Evolutionary conservation across 2,888 invertebrate species (phyloP).

Genomic region (Magallana nippona): DNA sequence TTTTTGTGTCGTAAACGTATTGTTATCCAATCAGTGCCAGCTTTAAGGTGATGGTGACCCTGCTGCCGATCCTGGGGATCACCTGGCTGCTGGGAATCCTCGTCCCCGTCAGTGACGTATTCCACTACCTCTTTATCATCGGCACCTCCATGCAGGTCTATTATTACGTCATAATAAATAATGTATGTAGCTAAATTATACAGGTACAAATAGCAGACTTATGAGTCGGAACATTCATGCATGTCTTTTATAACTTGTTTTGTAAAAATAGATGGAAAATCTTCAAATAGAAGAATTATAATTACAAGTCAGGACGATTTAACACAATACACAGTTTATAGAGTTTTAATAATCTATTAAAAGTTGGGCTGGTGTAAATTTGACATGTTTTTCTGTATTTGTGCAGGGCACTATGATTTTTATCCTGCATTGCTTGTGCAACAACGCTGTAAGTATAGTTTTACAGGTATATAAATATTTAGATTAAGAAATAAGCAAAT

Average conservation of each 20-base stretch:
- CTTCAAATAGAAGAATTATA: too few species aligned
- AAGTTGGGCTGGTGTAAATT: too few species aligned
- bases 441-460: conserved; percentile 57
- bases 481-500: too few species aligned
- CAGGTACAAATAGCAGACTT: too few species aligned
- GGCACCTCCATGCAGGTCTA: conserved; percentile 65
- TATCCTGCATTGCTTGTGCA: conserved; percentile 66
- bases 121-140: conserved; percentile 67
- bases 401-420: conserved; percentile 67
- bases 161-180: background rate
- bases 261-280: too few species aligned
- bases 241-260: too few species aligned
- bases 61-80: conserved; percentile 64
- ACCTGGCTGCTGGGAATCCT: conserved; percentile 66
- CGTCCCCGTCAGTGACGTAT: conserved; percentile 63
- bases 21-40: conserved; percentile 55
- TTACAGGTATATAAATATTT: background rate
- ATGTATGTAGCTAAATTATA: too few species aligned
- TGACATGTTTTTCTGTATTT: background rate
- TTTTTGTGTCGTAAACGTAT: too few species aligned
- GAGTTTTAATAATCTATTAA: too few species aligned
- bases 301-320: too few species aligned
- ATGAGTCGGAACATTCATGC: too few species aligned
- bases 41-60: conserved; percentile 63
- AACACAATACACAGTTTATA: too few species aligned